phyloP scores from a whole-genome alignment of 1,140 invertebrate genomes.

The Neodiprion fabricii region DNA sequence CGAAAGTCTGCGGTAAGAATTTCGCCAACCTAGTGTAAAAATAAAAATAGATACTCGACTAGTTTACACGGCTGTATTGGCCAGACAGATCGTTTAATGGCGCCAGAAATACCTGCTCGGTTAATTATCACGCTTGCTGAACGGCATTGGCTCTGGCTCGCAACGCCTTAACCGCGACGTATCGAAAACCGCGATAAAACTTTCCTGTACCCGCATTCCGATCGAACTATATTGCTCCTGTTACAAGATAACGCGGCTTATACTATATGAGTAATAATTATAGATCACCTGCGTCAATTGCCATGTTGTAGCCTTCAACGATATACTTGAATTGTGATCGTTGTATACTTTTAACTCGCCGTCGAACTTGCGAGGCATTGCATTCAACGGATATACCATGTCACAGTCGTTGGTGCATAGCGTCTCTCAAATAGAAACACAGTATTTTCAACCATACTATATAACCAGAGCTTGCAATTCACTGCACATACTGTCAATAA shows the following conservation, averaged over 20 bases:
- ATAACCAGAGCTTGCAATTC: too few relatives aligned
- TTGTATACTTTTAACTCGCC: too few relatives aligned
- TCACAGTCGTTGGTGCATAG: too few relatives aligned
- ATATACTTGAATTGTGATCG: too few relatives aligned
- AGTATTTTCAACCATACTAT: too few relatives aligned
- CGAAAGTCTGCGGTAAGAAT: slow-evolving; percentile 29
- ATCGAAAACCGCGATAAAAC: neutral
- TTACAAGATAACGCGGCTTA: neutral
- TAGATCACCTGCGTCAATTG: neutral
- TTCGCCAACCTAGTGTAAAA: slow-evolving; percentile 39
- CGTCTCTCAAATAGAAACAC: too few relatives aligned
- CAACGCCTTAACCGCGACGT: neutral
- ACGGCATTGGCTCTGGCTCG: neutral
- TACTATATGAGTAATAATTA: neutral
- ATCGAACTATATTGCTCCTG: neutral
- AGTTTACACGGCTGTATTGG: slow-evolving; percentile 28
- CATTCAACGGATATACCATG: too few relatives aligned
- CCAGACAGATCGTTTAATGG: slow-evolving; percentile 33
- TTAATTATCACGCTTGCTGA: neutral
- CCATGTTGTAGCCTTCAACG: neutral
- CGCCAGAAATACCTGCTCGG: slow-evolving; percentile 30
- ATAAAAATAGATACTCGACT: slow-evolving; percentile 22
- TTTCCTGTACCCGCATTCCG: neutral
- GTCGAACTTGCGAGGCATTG: too few relatives aligned
- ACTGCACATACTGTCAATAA: too few relatives aligned